phyloP scores from a whole-genome alignment of 2,113 vertebrate genomes.

The Myotis lucifugus region DNA sequence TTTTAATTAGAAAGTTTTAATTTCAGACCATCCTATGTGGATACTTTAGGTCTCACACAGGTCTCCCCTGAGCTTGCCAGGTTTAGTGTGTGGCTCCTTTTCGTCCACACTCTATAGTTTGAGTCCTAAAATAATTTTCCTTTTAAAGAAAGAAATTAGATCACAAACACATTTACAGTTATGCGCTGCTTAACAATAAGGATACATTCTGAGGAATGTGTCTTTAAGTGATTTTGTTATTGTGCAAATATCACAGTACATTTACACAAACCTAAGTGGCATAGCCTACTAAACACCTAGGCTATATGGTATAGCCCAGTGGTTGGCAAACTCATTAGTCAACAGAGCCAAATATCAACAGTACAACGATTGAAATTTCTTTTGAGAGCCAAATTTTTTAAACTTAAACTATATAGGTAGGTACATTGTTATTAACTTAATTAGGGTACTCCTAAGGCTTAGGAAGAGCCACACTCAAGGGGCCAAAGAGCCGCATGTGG shows the following conservation, averaged over 20 bases:
- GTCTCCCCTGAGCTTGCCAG: neutral
- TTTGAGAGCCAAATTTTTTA: too few species aligned
- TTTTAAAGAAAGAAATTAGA: slow-evolving; percentile 17
- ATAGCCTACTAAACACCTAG: neutral
- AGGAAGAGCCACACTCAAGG: too few species aligned
- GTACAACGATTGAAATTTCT: too few species aligned
- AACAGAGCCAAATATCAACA: too few species aligned
- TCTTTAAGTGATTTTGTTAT: neutral
- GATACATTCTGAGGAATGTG: neutral
- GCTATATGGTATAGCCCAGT: neutral
- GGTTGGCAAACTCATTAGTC: too few species aligned
- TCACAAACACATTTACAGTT: neutral
- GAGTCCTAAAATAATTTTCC: slow-evolving; percentile 32
- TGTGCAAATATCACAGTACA: neutral
- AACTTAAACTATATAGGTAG: too few species aligned
- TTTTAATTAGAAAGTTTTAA: neutral
- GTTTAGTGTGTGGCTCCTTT: neutral
- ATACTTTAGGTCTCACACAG: neutral
- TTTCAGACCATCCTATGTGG: neutral
- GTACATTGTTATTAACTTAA: too few species aligned
- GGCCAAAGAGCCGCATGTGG: too few species aligned
- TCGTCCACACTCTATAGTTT: neutral
- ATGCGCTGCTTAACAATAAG: neutral
- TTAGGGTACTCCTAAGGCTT: too few species aligned
- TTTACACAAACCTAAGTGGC: neutral